A percentile compares a stretch with the other conserved stretches of the same genome.
These are phyloP conservation scores for Macroglossus sobrinus DNA, from an alignment of 2,113 vertebrate genomes.

Conservation along the genomic window DNA sequence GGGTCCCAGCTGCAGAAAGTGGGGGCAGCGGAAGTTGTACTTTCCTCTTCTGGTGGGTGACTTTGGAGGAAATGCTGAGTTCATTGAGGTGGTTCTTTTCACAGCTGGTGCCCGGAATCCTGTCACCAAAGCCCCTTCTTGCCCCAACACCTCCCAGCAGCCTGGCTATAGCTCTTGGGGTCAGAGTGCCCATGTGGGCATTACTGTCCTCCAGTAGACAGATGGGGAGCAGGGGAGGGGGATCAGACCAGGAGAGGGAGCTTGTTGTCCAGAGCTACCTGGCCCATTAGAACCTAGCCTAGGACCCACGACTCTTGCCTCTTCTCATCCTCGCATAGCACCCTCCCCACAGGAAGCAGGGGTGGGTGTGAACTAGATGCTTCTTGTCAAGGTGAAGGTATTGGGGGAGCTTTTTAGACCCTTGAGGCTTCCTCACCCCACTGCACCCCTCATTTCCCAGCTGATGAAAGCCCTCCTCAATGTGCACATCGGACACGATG, in stretches of 20 bases:
- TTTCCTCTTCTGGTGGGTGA: background rate
- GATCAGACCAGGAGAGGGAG: no score
- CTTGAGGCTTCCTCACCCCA: slow-evolving; percentile 36
- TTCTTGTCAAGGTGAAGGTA: background rate
- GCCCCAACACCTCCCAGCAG: background rate
- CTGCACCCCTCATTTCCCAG: background rate
- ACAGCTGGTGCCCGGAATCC: background rate
- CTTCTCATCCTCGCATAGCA: no score
- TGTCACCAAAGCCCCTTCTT: background rate
- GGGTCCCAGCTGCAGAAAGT: slow-evolving; percentile 35
- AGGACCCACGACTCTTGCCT: background rate
- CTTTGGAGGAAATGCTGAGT: background rate
- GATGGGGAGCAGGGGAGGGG: no score
- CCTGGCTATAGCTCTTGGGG: background rate
- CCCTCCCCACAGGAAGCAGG: background rate
- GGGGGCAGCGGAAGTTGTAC: background rate
- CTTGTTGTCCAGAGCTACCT: background rate
- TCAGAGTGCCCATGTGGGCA: background rate
- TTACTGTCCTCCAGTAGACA: background rate
- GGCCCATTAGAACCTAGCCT: background rate
- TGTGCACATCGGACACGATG: fast-evolving
- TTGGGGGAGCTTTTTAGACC: background rate
- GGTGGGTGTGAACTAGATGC: background rate
- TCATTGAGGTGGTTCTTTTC: background rate
- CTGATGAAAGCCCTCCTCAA: background rate